Conservation (phyloP, 1,140 invertebrate species). For the Arion vulgaris region DNA sequence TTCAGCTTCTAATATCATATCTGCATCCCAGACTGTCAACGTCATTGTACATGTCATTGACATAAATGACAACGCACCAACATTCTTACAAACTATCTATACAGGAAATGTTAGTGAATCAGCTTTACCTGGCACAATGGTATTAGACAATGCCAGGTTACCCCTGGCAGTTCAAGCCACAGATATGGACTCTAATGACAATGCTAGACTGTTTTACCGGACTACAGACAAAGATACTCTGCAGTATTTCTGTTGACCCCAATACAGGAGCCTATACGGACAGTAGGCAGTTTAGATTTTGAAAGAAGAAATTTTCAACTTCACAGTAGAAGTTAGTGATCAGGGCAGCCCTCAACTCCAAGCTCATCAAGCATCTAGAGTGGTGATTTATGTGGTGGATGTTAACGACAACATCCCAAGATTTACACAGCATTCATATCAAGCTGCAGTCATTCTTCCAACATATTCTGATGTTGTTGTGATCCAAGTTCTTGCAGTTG, state of each 20-base stretch:
- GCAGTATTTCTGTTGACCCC: conserved; percentile 88
- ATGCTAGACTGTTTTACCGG: conserved; percentile 86
- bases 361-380: conserved; percentile 78
- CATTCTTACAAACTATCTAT: conserved; percentile 81
- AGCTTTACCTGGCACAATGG: conserved; percentile 81
- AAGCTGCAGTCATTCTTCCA: conserved; percentile 85
- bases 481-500: conserved; percentile 55
- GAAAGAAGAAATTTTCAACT: conserved; percentile 83
- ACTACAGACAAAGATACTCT: conserved; percentile 84
- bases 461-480: conserved; percentile 66
- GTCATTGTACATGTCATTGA: conserved; percentile 74
- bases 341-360: conserved; percentile 83
- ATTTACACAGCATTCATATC: conserved; percentile 82
- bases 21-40: conserved; percentile 63
- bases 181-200: conserved; percentile 83
- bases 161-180: conserved; percentile 85
- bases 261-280: conserved; percentile 89
- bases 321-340: conserved; percentile 89
- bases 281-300: conserved; percentile 84
- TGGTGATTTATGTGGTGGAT: conserved; percentile 82
- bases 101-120: conserved; percentile 82
- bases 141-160: conserved; percentile 78
- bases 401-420: conserved; percentile 89
- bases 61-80: conserved; percentile 87
- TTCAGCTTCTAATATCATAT: conserved; percentile 87